These are phyloP conservation scores for Agrotis clavis DNA, from an alignment of 2,888 invertebrate species.

Conservation along the genomic window DNA sequence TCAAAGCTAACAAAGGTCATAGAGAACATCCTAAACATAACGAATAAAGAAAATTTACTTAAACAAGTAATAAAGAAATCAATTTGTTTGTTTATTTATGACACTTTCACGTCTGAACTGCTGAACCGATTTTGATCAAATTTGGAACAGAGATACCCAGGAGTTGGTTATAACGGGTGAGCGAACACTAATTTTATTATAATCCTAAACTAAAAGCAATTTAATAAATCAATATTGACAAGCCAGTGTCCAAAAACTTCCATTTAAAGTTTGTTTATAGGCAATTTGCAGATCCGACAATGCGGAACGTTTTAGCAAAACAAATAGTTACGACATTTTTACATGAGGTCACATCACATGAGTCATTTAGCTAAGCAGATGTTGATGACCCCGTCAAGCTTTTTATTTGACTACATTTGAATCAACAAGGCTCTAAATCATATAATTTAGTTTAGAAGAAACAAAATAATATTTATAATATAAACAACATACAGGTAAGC, in stretches of 20 bases:
- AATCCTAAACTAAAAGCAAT: background rate
- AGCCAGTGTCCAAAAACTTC: background rate
- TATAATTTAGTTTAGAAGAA: background rate
- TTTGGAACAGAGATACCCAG: too few relatives aligned
- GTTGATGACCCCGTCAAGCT: slow-evolving; percentile 22
- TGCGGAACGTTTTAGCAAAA: background rate
- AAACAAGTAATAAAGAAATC: too few relatives aligned
- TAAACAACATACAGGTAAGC: background rate
- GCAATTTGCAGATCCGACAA: background rate
- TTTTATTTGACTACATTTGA: slow-evolving; percentile 12
- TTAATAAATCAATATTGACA: background rate
- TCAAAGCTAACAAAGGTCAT: too few relatives aligned
- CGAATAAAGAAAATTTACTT: too few relatives aligned
- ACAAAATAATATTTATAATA: background rate
- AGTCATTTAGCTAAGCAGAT: slow-evolving; percentile 13
- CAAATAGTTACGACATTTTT: background rate
- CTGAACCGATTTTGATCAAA: too few relatives aligned
- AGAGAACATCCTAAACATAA: background rate
- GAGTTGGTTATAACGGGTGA: too few relatives aligned
- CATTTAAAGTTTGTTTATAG: background rate
- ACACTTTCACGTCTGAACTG: too few relatives aligned
- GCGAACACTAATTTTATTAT: background rate
- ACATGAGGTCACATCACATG: slow-evolving; percentile 14
- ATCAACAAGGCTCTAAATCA: slow-evolving; percentile 10
- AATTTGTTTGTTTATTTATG: too few relatives aligned